Evolutionary conservation across 2,797 vertebrate species (phyloP), one percentile per base, ranked within the genome.

Genomic region (Oreochromis grahami): DNA sequence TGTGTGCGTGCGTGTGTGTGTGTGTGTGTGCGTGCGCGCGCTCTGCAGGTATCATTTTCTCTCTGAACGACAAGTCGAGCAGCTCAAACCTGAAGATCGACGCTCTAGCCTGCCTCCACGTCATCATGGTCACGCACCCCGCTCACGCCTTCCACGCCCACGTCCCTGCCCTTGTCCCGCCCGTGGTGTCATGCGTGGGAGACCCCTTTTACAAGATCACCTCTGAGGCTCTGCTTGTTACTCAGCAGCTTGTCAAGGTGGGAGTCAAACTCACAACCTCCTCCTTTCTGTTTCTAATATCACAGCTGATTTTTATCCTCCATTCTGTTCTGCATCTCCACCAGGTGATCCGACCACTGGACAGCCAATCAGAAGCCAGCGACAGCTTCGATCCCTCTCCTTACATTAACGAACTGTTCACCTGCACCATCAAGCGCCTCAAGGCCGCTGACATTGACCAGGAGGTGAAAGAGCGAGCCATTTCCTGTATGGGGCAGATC

Each of bases 181-280:
- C 98, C 9, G 98, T 99, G 88, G 99, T 99, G 90, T 98, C 98
- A 78, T 99, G 98, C 78, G 98, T 99, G 77, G 98, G 98, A 90
- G 99, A 99, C 94, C 98, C 98, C 19, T 99, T 99, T 92, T 99
- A 99, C 93, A 99, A 99, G 96, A 99, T 99, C 93, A 99, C 99
- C 24, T 99, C 99, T 1, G 99, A 99, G 96, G 99, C 98, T 0
- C 97, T 99, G 91, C 95, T 99, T 72, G 99, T 99, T 94, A 99
- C 98, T 4, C 99, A 99, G 87, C 99, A 99, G 92, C 97, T 99
- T 76, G 98, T 99, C 88, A 98, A 98, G 95, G 95, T 95, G 45
- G 8, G 86, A 45, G 6, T 50, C 24, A 1, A 51, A 77, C 78
- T 65, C 2, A 14, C 14, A 0, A 9, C 43, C 15, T 2, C 7